Conservation (phyloP, 37 sponge, comb jelly and placozoan species). For the Agelas oroides region DNA sequence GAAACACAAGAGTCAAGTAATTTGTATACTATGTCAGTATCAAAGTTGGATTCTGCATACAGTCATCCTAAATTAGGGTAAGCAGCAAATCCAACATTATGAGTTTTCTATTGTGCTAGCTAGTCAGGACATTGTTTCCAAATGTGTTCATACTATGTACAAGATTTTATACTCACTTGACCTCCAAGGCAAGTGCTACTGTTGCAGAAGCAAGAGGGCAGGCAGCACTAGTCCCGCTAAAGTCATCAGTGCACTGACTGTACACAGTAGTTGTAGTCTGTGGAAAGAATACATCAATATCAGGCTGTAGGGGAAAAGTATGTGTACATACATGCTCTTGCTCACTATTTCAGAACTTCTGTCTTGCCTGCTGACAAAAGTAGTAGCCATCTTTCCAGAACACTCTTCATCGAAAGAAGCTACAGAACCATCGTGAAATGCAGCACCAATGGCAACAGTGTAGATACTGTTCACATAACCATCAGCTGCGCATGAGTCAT, state of each 20-base stretch:
- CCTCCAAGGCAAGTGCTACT: conserved; percentile 84
- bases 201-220: conserved; percentile 71
- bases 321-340: too few species aligned
- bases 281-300: background rate
- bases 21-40: background rate
- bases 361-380: too few species aligned
- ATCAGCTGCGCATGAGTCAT: conserved; percentile 92
- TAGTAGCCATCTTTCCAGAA: conserved; percentile 86
- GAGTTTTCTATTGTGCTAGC: too few species aligned
- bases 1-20: too few species aligned
- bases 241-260: conserved; percentile 42
- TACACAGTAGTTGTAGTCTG: conserved; percentile 19
- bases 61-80: too few species aligned
- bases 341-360: too few species aligned
- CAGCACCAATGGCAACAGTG: conserved; percentile 92
- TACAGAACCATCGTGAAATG: conserved; percentile 63
- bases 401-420: conserved; percentile 93
- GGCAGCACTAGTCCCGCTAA: conserved; percentile 78
- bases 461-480: conserved; percentile 90
- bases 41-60: too few species aligned
- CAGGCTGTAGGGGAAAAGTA: too few species aligned
- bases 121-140: too few species aligned
- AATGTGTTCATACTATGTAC: too few species aligned
- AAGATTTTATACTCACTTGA: too few species aligned
- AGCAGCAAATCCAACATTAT: too few species aligned